Evolutionary conservation across 2,113 vertebrate genomes (phyloP).

Genomic region (Clarias macrocephalus): DNA sequence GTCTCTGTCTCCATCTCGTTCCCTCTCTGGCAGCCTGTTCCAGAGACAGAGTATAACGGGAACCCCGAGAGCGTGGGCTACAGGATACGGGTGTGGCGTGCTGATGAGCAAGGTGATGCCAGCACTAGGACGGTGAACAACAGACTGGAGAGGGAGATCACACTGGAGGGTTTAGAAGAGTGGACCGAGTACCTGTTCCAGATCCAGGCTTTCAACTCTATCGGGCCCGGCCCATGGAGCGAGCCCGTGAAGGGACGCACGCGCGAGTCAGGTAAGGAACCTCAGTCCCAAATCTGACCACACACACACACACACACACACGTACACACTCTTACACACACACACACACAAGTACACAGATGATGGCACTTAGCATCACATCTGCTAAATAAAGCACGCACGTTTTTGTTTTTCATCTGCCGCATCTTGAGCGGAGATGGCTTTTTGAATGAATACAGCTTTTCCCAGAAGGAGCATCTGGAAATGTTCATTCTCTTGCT

Average conservation of each 20-base stretch:
- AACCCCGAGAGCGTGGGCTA: conserved; percentile 90
- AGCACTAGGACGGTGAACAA: conserved; percentile 67
- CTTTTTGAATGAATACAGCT: conserved; percentile 9
- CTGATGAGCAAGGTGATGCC: conserved; percentile 63
- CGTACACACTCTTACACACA: background rate
- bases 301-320: background rate
- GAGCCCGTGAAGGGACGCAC: conserved; percentile 77
- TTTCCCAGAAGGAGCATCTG: conserved; percentile 36
- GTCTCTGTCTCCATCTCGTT: background rate
- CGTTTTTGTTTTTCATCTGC: background rate
- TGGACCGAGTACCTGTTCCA: conserved; percentile 88
- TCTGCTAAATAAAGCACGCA: background rate
- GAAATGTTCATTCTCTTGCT: conserved; percentile 35
- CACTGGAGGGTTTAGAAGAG: conserved; percentile 83
- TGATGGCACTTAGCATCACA: conserved; percentile 3
- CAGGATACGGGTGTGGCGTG: conserved; percentile 75
- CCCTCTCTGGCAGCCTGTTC: conserved; percentile 76
- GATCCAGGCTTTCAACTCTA: conserved; percentile 92
- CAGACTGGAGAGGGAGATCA: conserved; percentile 77
- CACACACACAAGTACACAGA: background rate
- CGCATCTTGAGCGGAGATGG: background rate
- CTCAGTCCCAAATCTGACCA: background rate
- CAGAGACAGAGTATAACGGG: conserved; percentile 84
- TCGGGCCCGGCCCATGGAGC: conserved; percentile 90
- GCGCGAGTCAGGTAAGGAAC: conserved; percentile 81